These are phyloP conservation scores for Oenanthe melanoleuca DNA, from an alignment of 2,113 vertebrate genomes.

Conservation along the genomic window DNA sequence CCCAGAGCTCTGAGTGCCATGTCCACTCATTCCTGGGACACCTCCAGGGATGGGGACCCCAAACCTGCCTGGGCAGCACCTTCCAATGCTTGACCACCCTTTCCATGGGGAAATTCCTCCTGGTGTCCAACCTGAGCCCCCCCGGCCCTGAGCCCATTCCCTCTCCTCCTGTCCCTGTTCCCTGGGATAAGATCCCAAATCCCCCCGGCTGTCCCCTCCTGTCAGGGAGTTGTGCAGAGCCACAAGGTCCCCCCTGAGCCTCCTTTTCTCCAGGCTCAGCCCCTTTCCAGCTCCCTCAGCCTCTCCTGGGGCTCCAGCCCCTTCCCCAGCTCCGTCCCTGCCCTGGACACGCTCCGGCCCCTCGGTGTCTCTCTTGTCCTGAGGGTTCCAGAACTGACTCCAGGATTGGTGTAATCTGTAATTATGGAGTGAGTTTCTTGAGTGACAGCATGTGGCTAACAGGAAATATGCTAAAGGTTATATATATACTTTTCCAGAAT, in stretches of 20 bases:
- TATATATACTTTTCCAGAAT: not conserved
- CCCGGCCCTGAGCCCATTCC: not conserved
- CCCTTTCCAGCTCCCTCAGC: not conserved
- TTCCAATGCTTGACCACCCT: fast-evolving
- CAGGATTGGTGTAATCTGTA: not conserved
- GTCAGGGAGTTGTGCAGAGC: too few relatives aligned
- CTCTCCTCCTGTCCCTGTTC: not conserved
- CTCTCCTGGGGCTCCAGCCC: not conserved
- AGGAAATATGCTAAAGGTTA: not conserved
- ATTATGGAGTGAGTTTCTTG: not conserved
- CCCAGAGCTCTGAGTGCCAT: not conserved
- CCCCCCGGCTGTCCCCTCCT: not conserved
- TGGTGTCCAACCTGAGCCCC: fast-evolving
- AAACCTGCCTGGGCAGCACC: not conserved
- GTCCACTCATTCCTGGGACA: fast-evolving
- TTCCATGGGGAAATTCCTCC: fast-evolving
- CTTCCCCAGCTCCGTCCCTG: not conserved
- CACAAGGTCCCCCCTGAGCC: too few relatives aligned
- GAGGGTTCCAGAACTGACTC: not conserved
- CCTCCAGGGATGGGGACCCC: not conserved
- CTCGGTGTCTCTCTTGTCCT: fast-evolving
- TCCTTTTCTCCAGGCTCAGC: too few relatives aligned
- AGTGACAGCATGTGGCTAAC: not conserved
- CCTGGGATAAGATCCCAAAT: not conserved
- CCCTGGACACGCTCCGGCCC: not conserved